phyloP scores from a whole-genome alignment of 1,140 invertebrate species.

The Laupala kohalensis region DNA sequence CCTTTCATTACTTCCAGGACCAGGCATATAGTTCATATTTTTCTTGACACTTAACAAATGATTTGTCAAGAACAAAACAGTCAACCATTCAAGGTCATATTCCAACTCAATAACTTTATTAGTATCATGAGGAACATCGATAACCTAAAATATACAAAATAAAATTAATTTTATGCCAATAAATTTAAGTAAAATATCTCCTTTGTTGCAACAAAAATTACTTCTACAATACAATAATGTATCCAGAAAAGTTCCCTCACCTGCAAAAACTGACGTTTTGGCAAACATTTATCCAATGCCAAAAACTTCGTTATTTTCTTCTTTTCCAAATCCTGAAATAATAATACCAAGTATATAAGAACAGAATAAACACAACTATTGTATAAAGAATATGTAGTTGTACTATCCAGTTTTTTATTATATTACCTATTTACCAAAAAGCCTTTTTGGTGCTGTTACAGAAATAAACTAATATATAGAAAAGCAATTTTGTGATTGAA shows the following conservation, averaged over 20 bases:
- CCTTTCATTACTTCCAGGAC: conserved; percentile 50
- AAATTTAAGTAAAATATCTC: background rate
- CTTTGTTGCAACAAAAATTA: background rate
- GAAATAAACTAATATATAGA: background rate
- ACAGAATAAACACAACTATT: background rate
- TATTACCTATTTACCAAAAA: background rate
- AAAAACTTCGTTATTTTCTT: conserved; percentile 69
- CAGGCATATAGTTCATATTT: conserved; percentile 63
- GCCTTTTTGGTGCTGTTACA: background rate
- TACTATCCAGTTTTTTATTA: too few relatives aligned
- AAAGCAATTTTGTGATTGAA: too few relatives aligned
- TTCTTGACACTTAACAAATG: conserved; percentile 66
- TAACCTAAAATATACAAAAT: conserved; percentile 16
- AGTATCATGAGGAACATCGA: conserved; percentile 36
- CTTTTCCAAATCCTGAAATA: conserved; percentile 17
- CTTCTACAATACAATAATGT: background rate
- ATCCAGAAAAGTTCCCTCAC: conserved; percentile 25
- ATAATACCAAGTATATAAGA: background rate
- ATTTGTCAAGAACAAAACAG: conserved; percentile 75
- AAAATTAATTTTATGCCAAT: background rate
- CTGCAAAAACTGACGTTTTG: conserved; percentile 75
- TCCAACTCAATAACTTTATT: conserved; percentile 44
- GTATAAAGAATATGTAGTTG: too few relatives aligned
- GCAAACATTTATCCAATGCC: conserved; percentile 91
- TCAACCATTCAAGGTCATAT: conserved; percentile 91